Evolutionary conservation across 2,113 vertebrate species (phyloP).

Genomic region (Caranx melampygus): DNA sequence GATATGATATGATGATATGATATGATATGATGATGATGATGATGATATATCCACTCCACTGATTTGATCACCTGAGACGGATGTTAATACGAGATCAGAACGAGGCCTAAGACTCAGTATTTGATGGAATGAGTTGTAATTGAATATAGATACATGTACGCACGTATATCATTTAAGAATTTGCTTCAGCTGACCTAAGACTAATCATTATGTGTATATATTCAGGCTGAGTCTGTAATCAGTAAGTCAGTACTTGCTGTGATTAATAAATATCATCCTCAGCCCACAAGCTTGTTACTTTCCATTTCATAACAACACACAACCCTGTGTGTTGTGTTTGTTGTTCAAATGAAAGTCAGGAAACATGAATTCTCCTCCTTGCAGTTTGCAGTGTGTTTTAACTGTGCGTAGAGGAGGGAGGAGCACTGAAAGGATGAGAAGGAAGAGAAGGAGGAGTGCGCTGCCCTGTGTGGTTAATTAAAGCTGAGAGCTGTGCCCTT

Average conservation of each 20-base stretch:
- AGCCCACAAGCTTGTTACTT: too few species aligned
- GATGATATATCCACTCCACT: too few species aligned
- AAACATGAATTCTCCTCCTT: conserved; percentile 9
- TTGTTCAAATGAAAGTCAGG: conserved; percentile 4
- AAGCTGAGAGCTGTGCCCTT: conserved; percentile 62
- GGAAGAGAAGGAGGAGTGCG: neutral
- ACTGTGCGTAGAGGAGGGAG: neutral
- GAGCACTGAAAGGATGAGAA: conserved; percentile 1
- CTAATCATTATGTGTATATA: neutral
- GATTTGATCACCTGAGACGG: too few species aligned
- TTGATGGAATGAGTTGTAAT: too few species aligned
- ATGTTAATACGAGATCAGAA: too few species aligned
- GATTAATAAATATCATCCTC: neutral
- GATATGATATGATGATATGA: too few species aligned
- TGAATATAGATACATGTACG: neutral
- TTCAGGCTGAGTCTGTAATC: neutral
- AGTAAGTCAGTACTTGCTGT: neutral
- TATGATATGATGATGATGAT: too few species aligned
- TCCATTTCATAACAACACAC: neutral
- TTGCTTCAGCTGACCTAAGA: neutral
- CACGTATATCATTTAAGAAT: neutral
- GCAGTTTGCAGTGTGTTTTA: conserved; percentile 10
- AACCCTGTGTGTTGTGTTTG: neutral
- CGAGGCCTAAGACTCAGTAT: neutral
- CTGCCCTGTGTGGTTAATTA: conserved; percentile 57